Percentiles rank a stretch among this genome's conserved stretches.
Conservation (phyloP, 2,888 invertebrate species). For the Ornithoptera alexandrae region DNA sequence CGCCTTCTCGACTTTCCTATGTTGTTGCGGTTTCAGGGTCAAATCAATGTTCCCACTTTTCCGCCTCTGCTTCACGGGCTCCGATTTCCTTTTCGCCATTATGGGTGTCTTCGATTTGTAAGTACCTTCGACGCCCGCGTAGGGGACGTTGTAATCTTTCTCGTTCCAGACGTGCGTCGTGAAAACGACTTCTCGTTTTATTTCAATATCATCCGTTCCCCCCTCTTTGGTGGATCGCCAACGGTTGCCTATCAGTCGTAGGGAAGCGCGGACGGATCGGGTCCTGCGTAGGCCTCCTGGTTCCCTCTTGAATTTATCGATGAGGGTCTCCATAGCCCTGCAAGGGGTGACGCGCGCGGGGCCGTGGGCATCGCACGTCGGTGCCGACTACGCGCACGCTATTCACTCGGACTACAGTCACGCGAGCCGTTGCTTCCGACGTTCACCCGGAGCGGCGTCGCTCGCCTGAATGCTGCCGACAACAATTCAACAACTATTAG, state of each 20-base stretch:
- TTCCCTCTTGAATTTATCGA: constrained; percentile 76
- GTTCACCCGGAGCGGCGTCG: constrained; percentile 73
- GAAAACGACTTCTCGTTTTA: constrained; percentile 63
- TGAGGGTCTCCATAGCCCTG: constrained; percentile 77
- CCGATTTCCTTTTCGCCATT: constrained; percentile 68
- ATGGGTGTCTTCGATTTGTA: constrained; percentile 71
- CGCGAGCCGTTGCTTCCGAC: constrained; percentile 71
- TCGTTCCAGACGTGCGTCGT: constrained; percentile 67
- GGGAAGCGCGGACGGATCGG: constrained; percentile 85
- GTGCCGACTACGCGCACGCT: constrained; percentile 74
- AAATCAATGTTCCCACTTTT: constrained; percentile 72
- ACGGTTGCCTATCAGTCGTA: constrained; percentile 83
- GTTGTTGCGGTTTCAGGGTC: constrained; percentile 62
- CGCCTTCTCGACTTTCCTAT: constrained; percentile 64
- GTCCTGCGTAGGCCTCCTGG: constrained; percentile 80
- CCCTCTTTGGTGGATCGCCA: constrained; percentile 76
- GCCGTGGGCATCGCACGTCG: constrained; percentile 74
- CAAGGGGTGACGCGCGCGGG: constrained; percentile 62
- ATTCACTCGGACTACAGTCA: constrained; percentile 72
- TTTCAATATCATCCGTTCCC: constrained; percentile 56
- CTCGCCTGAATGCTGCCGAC: constrained; percentile 65
- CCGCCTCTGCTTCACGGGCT: constrained; percentile 55
- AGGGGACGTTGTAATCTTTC: constrained; percentile 68
- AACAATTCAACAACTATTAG: constrained; percentile 61
- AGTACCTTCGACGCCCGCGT: constrained; percentile 70